These are phyloP conservation scores for Xestobium rufovillosum DNA, from an alignment of 2,888 invertebrate species.

Conservation along the genomic window DNA sequence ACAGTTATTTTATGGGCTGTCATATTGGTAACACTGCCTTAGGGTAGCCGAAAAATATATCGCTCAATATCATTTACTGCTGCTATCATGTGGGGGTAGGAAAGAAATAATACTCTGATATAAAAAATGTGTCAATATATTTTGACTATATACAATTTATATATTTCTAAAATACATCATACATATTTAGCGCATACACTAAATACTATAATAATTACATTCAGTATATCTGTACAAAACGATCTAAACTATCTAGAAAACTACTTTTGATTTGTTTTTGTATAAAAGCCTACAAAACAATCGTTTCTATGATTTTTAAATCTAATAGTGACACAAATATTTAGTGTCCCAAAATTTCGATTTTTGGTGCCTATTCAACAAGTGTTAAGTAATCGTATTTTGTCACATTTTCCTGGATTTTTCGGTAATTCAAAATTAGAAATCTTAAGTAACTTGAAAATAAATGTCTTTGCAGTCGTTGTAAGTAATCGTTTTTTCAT, in stretches of 20 bases:
- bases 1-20: constrained; percentile 44
- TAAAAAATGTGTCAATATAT: constrained; percentile 35
- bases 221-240: constrained; percentile 39
- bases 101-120: constrained; percentile 10
- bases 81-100: neutral
- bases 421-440: too few relatives aligned
- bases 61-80: constrained; percentile 6
- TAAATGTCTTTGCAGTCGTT: too few relatives aligned
- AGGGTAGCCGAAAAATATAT: constrained; percentile 19
- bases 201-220: constrained; percentile 12
- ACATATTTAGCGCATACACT: constrained; percentile 36
- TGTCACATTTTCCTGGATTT: too few relatives aligned
- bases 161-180: constrained; percentile 41
- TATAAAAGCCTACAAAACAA: constrained; percentile 44
- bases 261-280: constrained; percentile 44
- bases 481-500: too few relatives aligned
- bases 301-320: too few relatives aligned
- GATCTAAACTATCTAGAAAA: constrained; percentile 45
- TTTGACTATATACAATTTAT: constrained; percentile 40
- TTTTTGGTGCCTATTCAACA: constrained; percentile 32
- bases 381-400: too few relatives aligned
- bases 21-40: constrained; percentile 40
- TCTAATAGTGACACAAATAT: too few relatives aligned
- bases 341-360: too few relatives aligned
- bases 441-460: too few relatives aligned